Evolutionary conservation across 2,113 vertebrate genomes (phyloP).

Genomic region (Dasyornis broadbenti): DNA sequence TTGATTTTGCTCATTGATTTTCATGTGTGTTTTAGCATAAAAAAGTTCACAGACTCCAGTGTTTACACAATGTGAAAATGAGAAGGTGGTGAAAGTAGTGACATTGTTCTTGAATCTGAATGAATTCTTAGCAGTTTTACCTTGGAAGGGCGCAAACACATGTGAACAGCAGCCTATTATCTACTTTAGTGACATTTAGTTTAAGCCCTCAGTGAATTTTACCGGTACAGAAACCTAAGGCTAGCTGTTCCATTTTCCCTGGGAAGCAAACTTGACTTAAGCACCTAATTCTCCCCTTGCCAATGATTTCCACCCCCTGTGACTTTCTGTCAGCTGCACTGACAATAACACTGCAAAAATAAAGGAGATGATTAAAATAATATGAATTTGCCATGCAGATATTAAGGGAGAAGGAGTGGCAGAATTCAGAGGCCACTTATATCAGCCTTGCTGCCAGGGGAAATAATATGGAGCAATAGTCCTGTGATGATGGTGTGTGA

Average conservation of each 20-base stretch:
- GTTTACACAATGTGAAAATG: constrained; percentile 7
- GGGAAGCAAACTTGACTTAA: not conserved
- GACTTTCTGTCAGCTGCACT: not conserved
- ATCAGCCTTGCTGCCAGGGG: not conserved
- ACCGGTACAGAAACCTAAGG: not conserved
- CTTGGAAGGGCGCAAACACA: not conserved
- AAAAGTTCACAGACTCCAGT: not conserved
- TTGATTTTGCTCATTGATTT: constrained; percentile 44
- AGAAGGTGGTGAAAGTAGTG: not conserved
- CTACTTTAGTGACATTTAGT: not conserved
- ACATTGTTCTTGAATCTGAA: not conserved
- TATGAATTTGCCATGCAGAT: not conserved
- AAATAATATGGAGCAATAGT: not conserved
- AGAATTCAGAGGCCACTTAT: not conserved
- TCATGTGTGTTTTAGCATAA: constrained; percentile 22
- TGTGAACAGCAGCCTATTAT: not conserved
- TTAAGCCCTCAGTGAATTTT: not conserved
- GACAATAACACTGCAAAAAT: not conserved
- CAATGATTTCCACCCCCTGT: not conserved
- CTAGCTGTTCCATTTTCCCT: not conserved
- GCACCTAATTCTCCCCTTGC: not conserved
- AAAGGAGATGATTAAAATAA: not conserved
- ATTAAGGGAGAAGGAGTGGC: not conserved
- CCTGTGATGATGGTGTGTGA: not conserved
- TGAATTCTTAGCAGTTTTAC: not conserved